Evolutionary conservation across 2,113 vertebrate species (phyloP).

Genomic region (Calidris pygmaea): DNA sequence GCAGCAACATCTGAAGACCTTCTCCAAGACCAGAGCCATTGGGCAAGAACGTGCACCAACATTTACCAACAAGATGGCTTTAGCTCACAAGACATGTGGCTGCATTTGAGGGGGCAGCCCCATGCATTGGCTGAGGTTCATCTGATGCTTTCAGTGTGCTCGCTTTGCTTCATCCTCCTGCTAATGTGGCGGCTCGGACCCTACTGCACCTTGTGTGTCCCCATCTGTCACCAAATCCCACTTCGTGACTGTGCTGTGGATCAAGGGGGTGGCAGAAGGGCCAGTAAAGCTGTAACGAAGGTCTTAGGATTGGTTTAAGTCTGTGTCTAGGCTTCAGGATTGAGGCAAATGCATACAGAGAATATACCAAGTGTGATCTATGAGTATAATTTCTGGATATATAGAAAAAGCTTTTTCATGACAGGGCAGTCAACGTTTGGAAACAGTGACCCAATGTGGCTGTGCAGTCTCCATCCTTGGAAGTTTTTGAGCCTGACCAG

Average conservation of each 20-base stretch:
- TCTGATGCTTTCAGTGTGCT: not conserved
- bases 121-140: not conserved
- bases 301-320: not conserved
- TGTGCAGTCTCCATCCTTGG: not conserved
- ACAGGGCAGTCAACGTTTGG: not conserved
- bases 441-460: not conserved
- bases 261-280: not conserved
- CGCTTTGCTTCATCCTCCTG: not conserved
- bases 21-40: not conserved
- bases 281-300: not conserved
- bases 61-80: not conserved
- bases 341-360: not conserved
- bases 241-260: not conserved
- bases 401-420: rapidly evolving
- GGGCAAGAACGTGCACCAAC: not conserved
- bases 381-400: not conserved
- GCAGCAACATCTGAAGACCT: not conserved
- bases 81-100: not conserved
- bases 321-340: not conserved
- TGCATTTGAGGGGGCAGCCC: not conserved
- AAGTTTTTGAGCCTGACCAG: not conserved
- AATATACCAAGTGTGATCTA: not conserved
- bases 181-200: not conserved
- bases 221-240: not conserved
- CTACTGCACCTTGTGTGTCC: not conserved